Evolutionary conservation across 1,140 invertebrate species (phyloP).

Genomic region (Euura saliciscinereae): DNA sequence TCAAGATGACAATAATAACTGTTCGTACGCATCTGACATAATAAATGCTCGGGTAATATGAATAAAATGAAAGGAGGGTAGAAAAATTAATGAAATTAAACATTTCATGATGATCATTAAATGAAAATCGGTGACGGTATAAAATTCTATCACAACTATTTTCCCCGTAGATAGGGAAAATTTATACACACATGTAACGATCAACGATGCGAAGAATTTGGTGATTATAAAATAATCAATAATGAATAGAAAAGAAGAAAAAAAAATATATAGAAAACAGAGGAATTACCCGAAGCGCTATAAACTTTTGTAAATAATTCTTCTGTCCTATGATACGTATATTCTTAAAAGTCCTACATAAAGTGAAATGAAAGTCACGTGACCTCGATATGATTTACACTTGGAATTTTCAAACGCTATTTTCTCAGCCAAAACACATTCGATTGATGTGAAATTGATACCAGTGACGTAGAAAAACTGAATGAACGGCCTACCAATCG

Average conservation of each 20-base stretch:
- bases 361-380: too few species aligned
- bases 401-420: too few species aligned
- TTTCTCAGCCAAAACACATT: too few species aligned
- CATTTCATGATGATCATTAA: not conserved
- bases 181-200: too few species aligned
- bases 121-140: not conserved
- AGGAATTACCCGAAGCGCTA: slow-evolving; percentile 40
- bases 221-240: too few species aligned
- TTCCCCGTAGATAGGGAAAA: not conserved
- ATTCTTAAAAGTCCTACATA: not conserved
- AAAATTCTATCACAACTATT: not conserved
- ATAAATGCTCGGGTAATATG: slow-evolving; percentile 35
- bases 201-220: too few species aligned
- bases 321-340: not conserved
- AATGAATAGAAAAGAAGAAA: too few species aligned
- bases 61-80: not conserved
- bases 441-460: too few species aligned
- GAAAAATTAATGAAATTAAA: not conserved
- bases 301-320: slow-evolving; percentile 26
- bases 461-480: too few species aligned
- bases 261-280: not conserved
- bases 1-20: slow-evolving; percentile 57
- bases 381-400: too few species aligned
- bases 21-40: slow-evolving; percentile 45
- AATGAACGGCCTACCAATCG: too few species aligned